Conservation (phyloP, 2,888 invertebrate species). For the Deilephila porcellus region DNA sequence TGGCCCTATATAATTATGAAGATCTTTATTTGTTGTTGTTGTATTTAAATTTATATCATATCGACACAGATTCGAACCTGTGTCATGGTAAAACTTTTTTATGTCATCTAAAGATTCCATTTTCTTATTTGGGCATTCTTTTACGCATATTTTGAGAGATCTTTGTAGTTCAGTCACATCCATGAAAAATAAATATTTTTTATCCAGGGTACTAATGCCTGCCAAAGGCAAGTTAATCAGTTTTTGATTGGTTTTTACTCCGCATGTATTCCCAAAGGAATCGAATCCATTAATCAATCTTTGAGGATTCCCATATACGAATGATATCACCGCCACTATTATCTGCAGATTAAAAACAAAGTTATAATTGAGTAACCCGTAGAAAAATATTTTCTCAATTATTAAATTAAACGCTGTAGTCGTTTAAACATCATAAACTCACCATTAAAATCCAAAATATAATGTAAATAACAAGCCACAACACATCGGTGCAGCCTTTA, state of each 20-base stretch:
- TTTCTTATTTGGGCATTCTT: slow-evolving; percentile 90
- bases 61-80: slow-evolving; percentile 91
- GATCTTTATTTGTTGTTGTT: slow-evolving; percentile 68
- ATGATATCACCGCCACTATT: slow-evolving; percentile 93
- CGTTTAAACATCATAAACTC: slow-evolving; percentile 53
- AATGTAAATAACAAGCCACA: slow-evolving; percentile 92
- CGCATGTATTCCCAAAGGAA: slow-evolving; percentile 97
- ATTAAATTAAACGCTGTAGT: neutral
- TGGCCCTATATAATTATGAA: slow-evolving; percentile 86
- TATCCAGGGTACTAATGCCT: slow-evolving; percentile 91
- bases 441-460: slow-evolving; percentile 94
- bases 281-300: slow-evolving; percentile 96
- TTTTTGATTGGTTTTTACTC: slow-evolving; percentile 90
- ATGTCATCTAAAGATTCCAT: slow-evolving; percentile 88
- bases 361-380: neutral
- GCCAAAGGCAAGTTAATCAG: slow-evolving; percentile 90
- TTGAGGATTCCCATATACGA: slow-evolving; percentile 94
- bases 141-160: slow-evolving; percentile 95
- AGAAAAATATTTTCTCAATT: no score
- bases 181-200: slow-evolving; percentile 93
- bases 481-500: slow-evolving; percentile 92
- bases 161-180: slow-evolving; percentile 90
- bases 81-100: slow-evolving; percentile 88
- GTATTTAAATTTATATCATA: slow-evolving; percentile 87
- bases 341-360: slow-evolving; percentile 81